Conservation (phyloP, 2,797 vertebrate species). For the Macropus fuliginosus region DNA sequence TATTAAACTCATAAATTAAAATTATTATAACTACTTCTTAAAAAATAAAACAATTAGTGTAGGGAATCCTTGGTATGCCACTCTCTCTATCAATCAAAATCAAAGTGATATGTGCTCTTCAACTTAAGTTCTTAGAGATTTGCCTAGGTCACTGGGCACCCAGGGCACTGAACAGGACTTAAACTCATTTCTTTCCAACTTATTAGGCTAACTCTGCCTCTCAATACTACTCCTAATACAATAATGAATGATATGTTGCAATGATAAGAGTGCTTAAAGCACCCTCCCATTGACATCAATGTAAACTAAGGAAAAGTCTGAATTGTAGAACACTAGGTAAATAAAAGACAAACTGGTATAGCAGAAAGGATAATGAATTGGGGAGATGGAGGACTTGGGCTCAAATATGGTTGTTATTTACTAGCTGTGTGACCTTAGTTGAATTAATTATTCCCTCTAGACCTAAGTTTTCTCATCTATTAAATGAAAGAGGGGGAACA, state of each 20-base stretch:
- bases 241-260: slow-evolving; percentile 44
- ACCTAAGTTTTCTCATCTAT: neutral
- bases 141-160: neutral
- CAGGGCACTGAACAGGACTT: neutral
- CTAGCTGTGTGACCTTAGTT: neutral
- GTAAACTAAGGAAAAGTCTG: slow-evolving; percentile 45
- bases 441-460: neutral
- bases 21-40: neutral
- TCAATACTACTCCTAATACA: slow-evolving; percentile 9
- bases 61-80: neutral
- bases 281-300: slow-evolving; percentile 53
- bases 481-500: neutral
- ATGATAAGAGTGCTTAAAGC: slow-evolving; percentile 32
- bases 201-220: neutral
- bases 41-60: neutral
- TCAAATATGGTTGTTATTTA: neutral
- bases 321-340: slow-evolving; percentile 39
- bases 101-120: neutral
- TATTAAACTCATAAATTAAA: neutral
- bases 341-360: neutral
- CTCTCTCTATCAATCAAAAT: neutral
- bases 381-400: neutral
- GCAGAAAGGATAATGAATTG: neutral
- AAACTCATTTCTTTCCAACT: neutral
- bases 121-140: neutral